phyloP scores from a whole-genome alignment of 2,888 invertebrate species.

The Dolomedes plantarius region DNA sequence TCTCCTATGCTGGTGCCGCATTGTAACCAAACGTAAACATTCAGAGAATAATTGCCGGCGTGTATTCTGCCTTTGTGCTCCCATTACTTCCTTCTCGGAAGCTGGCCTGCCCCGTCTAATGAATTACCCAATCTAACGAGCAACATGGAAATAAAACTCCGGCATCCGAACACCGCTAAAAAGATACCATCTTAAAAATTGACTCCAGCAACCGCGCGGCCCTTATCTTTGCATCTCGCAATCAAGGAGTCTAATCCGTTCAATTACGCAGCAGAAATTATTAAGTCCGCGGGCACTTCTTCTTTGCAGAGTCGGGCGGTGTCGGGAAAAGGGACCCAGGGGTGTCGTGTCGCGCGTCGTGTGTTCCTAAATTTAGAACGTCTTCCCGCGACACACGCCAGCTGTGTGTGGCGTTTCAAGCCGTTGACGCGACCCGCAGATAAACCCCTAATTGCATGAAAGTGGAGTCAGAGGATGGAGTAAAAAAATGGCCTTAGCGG shows the following conservation, averaged over 20 bases:
- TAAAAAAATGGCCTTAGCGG: neutral
- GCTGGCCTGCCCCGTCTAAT: too few species aligned
- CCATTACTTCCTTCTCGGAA: too few species aligned
- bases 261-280: neutral
- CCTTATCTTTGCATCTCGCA: neutral
- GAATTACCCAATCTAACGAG: too few species aligned
- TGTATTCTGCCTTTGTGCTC: too few species aligned
- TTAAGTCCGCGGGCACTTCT: neutral
- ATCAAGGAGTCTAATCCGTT: neutral
- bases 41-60: too few species aligned
- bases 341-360: constrained; percentile 6
- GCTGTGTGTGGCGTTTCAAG: constrained; percentile 7
- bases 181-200: neutral
- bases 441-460: constrained; percentile 14
- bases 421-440: constrained; percentile 7
- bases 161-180: too few species aligned
- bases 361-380: constrained; percentile 11
- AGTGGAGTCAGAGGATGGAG: neutral
- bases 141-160: too few species aligned
- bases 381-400: neutral
- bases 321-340: neutral
- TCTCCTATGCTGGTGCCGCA: too few species aligned
- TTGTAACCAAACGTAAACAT: too few species aligned
- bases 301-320: neutral
- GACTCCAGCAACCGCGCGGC: neutral